Conservation (phyloP, 2,797 vertebrate species). For the Triplophysa yarkandensis region DNA sequence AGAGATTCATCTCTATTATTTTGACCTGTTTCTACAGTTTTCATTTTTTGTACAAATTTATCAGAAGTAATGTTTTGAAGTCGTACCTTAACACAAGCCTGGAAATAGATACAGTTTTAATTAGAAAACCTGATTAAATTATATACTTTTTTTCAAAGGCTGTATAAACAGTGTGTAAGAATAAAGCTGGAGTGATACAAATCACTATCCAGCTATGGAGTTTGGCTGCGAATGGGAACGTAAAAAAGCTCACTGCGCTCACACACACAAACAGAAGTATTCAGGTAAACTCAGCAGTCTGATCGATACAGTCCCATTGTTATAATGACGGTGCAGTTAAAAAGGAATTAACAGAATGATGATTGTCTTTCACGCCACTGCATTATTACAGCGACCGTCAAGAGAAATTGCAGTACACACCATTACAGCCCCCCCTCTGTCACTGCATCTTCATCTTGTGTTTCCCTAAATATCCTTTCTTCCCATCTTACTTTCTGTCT, state of each 20-base stretch:
- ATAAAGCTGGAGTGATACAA: constrained; percentile 34
- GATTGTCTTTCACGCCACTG: constrained; percentile 58
- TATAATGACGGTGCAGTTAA: constrained; percentile 75
- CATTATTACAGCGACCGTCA: constrained; percentile 37
- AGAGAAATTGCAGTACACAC: constrained; percentile 19
- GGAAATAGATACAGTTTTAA: too few relatives aligned
- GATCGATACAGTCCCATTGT: constrained; percentile 71
- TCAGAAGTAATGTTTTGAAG: too few relatives aligned
- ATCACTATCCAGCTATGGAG: constrained; percentile 34
- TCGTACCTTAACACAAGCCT: too few relatives aligned
- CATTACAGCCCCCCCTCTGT: not conserved
- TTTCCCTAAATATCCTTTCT: constrained; percentile 6
- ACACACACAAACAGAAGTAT: constrained; percentile 35
- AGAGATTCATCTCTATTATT: too few relatives aligned
- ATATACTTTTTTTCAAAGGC: too few relatives aligned
- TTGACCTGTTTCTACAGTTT: too few relatives aligned
- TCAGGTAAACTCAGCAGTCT: constrained; percentile 56
- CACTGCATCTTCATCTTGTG: constrained; percentile 12
- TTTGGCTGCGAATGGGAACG: constrained; percentile 15
- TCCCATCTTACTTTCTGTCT: not conserved
- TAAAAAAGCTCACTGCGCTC: constrained; percentile 15
- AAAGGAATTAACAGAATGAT: constrained; percentile 81
- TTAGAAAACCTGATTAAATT: too few relatives aligned
- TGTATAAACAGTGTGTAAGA: too few relatives aligned
- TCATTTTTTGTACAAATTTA: too few relatives aligned